Conservation (phyloP, 2,797 vertebrate species). For the Ficedula albicollis region DNA sequence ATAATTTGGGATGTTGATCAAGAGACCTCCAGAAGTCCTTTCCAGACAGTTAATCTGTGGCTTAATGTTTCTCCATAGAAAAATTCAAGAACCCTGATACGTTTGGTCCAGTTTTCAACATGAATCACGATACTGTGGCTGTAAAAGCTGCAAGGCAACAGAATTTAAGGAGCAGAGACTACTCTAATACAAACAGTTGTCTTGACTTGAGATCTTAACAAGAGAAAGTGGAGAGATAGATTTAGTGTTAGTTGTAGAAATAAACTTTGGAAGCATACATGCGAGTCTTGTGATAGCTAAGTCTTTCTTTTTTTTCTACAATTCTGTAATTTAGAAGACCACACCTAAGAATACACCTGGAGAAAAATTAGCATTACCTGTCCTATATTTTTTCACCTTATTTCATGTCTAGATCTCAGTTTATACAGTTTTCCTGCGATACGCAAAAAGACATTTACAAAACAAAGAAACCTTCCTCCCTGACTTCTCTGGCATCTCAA, state of each 20-base stretch:
- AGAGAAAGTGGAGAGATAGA: rapidly evolving
- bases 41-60: not conserved
- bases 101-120: rapidly evolving
- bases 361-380: not conserved
- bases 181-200: not conserved
- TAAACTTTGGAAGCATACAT: not conserved
- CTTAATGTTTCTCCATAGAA: not conserved
- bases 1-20: not conserved
- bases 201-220: not conserved
- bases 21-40: not conserved
- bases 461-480: not conserved
- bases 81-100: not conserved
- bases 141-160: not conserved
- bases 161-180: not conserved
- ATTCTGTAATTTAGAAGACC: not conserved
- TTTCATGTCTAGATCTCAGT: not conserved
- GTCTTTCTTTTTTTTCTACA: not conserved
- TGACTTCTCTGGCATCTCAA: not conserved
- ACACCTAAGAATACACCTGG: not conserved
- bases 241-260: not conserved
- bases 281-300: not conserved
- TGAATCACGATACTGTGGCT: not conserved
- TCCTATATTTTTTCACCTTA: not conserved
- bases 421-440: not conserved
- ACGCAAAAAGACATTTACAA: not conserved